Evolutionary conservation across 1,140 invertebrate genomes (phyloP).

Genomic region (Cheumatopsyche charites): DNA sequence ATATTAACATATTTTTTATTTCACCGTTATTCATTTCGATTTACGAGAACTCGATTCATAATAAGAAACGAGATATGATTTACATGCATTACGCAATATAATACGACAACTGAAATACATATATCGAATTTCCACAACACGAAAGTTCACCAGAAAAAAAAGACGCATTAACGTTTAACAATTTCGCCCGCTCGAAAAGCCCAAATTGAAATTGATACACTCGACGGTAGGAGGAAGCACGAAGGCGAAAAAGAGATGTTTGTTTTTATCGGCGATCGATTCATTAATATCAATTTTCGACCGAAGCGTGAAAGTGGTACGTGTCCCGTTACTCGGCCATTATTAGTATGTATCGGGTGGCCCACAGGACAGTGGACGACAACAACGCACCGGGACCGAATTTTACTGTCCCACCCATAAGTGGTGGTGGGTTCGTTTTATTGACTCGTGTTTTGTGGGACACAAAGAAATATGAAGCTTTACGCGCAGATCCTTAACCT

Average conservation of each 20-base stretch:
- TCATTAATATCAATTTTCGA: conserved; percentile 23
- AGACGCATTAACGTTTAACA: background rate
- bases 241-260: background rate
- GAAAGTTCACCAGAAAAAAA: background rate
- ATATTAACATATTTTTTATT: no score
- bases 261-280: conserved; percentile 3
- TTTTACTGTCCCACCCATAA: background rate
- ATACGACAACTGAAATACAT: no score
- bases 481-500: background rate
- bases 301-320: conserved; percentile 12
- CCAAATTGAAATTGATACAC: conserved; percentile 9
- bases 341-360: conserved; percentile 20
- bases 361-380: background rate
- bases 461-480: conserved; percentile 40
- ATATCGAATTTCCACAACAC: no score
- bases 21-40: no score
- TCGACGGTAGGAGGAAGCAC: background rate
- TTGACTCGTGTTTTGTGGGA: conserved; percentile 33
- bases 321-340: conserved; percentile 4
- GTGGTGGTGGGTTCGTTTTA: conserved; percentile 26
- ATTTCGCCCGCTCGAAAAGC: no score
- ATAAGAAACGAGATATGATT: no score
- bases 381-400: background rate
- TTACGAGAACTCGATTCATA: no score
- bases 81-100: no score